Base-by-base conservation (phyloP, 30 jellyfish, hydroid and myxozoan species). In the Aurelia sp. region DNA sequence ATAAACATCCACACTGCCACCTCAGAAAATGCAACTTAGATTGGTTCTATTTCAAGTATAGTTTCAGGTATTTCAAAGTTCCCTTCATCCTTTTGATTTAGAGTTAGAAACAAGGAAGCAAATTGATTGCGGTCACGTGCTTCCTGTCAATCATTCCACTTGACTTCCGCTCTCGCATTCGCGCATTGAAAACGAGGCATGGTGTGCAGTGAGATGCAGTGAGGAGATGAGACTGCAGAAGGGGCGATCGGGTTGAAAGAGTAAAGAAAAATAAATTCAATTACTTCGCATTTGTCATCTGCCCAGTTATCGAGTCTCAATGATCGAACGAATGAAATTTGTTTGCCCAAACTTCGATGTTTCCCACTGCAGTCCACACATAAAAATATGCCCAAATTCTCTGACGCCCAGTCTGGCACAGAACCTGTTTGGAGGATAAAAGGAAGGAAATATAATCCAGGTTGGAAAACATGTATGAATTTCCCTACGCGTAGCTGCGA, bases 361-460 rank as follows among this genome's bases (percentile, higher is more conserved):
- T 66, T 27, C 23, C 96, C 98, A 41, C 90, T 80, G 84, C 98
- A 85, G 19, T 80, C 76, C 37, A 91, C 59, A 71, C 96, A 91
- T 18, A 91, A 23, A 68, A 91, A 91, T 17, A 86, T 18, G 1
- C 98, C 95, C 27, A 85, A 72, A 58, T 80, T 86, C 33, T 76
- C 75, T 3, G 98, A 86, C 7, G 92, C 91, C 90, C 89, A 91
- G 63, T 91, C 96, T 71, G 96, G 96, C 4, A 79, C 55, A 33
- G 78, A 18, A 1, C 48, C 47, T 18, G 21, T 6, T 4, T 66
- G 22, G 20, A 21, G 72, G 15, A n/a, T 40, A 21, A 7, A 72
- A 51, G 15, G 40, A n/a, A 2, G 83, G 72, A 18, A 51, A 5
- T 16, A 19, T n/a, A n/a, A n/a, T n/a, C n/a, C n/a, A n/a, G n/a